These are phyloP conservation scores for Bovichtus variegatus DNA, from an alignment of 2,797 vertebrate genomes.

Conservation along the genomic window DNA sequence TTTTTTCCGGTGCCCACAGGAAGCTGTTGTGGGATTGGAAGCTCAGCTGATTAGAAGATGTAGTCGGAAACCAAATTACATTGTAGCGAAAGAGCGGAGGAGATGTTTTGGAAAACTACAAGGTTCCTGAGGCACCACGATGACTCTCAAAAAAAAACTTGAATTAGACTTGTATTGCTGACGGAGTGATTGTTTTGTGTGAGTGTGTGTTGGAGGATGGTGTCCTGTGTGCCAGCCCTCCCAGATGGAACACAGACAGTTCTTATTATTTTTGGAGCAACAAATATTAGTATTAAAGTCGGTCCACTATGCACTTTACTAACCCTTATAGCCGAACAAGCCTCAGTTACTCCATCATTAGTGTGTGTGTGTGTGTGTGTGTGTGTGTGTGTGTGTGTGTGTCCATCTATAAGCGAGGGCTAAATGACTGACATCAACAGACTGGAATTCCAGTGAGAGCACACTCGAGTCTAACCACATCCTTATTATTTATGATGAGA, in stretches of 20 bases:
- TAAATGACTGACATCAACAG: slow-evolving; percentile 73
- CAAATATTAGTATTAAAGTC: slow-evolving; percentile 60
- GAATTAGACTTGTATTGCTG: slow-evolving; percentile 62
- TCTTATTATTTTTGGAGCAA: slow-evolving; percentile 47
- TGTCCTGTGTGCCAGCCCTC: slow-evolving; percentile 31
- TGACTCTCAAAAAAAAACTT: slow-evolving; percentile 41
- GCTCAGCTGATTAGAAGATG: slow-evolving; percentile 75
- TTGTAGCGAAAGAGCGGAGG: slow-evolving; percentile 37
- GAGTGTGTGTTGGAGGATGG: slow-evolving; percentile 17
- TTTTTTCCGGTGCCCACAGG: slow-evolving; percentile 69
- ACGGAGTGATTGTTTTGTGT: slow-evolving; percentile 46
- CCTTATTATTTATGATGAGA: slow-evolving; percentile 72
- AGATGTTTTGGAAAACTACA: slow-evolving; percentile 51
- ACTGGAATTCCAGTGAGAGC: slow-evolving; percentile 66
- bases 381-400: slow-evolving; percentile 20
- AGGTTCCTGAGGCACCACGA: slow-evolving; percentile 15
- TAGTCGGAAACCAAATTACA: slow-evolving; percentile 71
- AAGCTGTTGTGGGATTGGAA: slow-evolving; percentile 68
- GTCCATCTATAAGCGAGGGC: slow-evolving; percentile 33
- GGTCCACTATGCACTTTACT: slow-evolving; percentile 25
- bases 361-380: slow-evolving; percentile 41
- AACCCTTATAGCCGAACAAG: slow-evolving; percentile 19
- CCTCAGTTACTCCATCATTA: slow-evolving; percentile 19
- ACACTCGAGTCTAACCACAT: slow-evolving; percentile 70
- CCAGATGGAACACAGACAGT: slow-evolving; percentile 46